Evolutionary conservation across 2,113 vertebrate genomes (phyloP).

Genomic region (Cyprinodon brontotheroides): DNA sequence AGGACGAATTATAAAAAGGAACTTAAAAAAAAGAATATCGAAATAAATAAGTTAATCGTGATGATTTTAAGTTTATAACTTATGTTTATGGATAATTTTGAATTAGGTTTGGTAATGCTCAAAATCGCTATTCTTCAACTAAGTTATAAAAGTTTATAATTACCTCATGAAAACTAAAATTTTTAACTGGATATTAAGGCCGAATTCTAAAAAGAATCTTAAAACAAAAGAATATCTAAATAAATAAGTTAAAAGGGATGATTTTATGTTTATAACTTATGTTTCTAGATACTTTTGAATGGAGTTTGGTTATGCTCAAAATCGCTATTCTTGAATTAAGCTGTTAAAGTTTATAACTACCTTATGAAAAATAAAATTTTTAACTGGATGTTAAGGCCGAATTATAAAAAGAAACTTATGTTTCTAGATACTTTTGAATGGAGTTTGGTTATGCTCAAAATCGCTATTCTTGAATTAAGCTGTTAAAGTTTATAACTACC

Average conservation of each 20-base stretch:
- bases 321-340: not conserved
- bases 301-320: not conserved
- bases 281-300: too few relatives aligned
- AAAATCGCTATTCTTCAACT: not conserved
- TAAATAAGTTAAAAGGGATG: accelerated
- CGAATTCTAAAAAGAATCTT: constrained; percentile 15
- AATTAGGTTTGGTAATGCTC: not conserved
- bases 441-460: not conserved
- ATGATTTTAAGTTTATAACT: too few relatives aligned
- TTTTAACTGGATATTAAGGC: not conserved
- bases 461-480: not conserved
- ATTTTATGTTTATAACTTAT: too few relatives aligned
- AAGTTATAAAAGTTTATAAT: not conserved
- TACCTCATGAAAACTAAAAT: not conserved
- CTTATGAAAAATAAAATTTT: not conserved
- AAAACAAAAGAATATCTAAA: accelerated
- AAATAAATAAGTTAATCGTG: accelerated
- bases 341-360: not conserved
- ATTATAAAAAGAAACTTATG: not conserved
- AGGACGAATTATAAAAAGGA: constrained; percentile 19
- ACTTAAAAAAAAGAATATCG: accelerated
- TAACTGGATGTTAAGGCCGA: not conserved
- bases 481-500: not conserved
- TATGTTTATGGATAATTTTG: not conserved
- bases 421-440: too few relatives aligned